Evolutionary conservation across 2,797 vertebrate species (phyloP).

Genomic region (Tangara arthus): DNA sequence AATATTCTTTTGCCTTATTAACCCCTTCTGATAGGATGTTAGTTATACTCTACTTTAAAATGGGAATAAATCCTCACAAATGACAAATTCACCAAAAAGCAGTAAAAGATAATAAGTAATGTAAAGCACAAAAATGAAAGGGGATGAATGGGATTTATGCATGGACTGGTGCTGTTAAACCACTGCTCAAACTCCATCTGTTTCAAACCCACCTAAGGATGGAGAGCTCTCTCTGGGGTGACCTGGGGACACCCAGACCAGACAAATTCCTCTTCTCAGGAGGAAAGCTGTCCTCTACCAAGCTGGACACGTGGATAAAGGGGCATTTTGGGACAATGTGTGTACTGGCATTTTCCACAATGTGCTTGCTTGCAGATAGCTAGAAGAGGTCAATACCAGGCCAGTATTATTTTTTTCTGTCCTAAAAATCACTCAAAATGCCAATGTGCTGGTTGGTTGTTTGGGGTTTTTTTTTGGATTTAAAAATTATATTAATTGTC

Average conservation of each 20-base stretch:
- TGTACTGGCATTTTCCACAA: background rate
- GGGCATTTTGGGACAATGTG: background rate
- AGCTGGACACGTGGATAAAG: rapidly evolving
- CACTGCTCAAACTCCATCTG: background rate
- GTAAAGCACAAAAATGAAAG: background rate
- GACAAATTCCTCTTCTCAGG: background rate
- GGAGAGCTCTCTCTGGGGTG: background rate
- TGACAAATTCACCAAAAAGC: background rate
- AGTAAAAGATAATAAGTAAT: background rate
- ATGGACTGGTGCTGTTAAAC: background rate
- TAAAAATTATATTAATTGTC: background rate
- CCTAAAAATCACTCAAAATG: background rate
- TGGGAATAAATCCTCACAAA: background rate
- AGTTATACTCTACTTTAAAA: background rate
- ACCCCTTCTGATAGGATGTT: background rate
- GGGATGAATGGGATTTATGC: background rate
- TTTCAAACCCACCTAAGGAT: background rate
- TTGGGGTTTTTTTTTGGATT: rapidly evolving
- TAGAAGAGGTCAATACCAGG: background rate
- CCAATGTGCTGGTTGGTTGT: background rate
- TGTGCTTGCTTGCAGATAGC: background rate
- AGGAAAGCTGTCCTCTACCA: background rate
- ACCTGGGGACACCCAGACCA: background rate
- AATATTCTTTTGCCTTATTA: background rate
- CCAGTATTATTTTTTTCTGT: background rate